A percentile compares a stretch with the other conserved stretches of the same genome.
Evolutionary conservation across 2,888 invertebrate genomes (phyloP).

Genomic region (Erannis defoliaria): DNA sequence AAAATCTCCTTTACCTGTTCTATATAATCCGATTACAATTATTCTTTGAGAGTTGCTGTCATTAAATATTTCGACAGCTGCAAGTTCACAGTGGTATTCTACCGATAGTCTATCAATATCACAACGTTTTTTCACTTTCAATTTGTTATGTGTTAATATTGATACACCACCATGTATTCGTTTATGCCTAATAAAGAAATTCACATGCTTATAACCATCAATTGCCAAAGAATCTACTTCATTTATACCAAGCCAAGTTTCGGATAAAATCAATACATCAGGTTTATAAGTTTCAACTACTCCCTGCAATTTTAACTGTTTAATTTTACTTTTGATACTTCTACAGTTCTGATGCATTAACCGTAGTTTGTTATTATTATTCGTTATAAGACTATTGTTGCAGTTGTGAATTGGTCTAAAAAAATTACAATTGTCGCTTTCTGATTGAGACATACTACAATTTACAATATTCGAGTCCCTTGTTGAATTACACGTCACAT

Average conservation of each 20-base stretch:
- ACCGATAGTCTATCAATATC: too few species aligned
- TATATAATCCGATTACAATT: too few species aligned
- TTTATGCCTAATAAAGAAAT: background rate
- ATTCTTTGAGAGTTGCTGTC: background rate
- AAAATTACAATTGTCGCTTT: background rate
- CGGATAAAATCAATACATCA: background rate
- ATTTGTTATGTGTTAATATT: background rate
- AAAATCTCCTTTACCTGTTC: background rate
- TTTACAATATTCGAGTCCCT: background rate
- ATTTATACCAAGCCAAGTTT: background rate
- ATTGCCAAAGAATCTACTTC: background rate
- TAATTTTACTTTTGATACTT: background rate
- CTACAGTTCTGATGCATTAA: background rate
- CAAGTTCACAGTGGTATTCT: too few species aligned
- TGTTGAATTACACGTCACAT: background rate
- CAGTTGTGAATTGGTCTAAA: background rate
- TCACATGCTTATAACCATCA: background rate
- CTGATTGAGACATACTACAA: background rate
- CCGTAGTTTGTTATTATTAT: too few species aligned
- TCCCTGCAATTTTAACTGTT: too few species aligned
- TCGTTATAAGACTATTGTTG: background rate
- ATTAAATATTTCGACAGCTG: background rate
- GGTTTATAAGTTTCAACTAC: background rate
- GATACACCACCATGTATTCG: background rate
- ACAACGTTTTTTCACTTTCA: background rate